A percentile compares a stretch with the other conserved stretches of the same genome.
Evolutionary conservation across 1,140 invertebrate species (phyloP).

Genomic region (Ruditapes philippinarum): DNA sequence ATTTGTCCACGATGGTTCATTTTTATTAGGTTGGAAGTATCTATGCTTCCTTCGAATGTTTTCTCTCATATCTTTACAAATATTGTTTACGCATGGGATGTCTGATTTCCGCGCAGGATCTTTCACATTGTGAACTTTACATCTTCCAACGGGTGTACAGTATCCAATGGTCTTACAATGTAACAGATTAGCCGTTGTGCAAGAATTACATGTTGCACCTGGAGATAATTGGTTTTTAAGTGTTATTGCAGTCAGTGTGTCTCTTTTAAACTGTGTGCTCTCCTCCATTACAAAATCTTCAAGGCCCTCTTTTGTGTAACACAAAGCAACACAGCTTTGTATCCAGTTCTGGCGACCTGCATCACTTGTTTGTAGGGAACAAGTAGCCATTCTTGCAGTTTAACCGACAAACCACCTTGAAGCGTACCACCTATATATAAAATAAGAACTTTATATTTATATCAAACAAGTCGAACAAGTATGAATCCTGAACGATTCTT

Average conservation of each 20-base stretch:
- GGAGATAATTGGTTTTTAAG: not conserved
- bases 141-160: not conserved
- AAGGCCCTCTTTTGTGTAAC: not conserved
- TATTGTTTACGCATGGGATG: not conserved
- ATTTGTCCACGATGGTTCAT: not conserved
- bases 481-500: too few species aligned
- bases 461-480: too few species aligned
- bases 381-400: too few species aligned
- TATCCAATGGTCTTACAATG: not conserved
- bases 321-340: not conserved
- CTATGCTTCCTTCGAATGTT: not conserved
- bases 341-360: not conserved
- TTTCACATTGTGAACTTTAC: not conserved
- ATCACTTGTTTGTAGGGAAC: not conserved
- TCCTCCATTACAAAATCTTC: not conserved
- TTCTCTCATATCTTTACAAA: not conserved
- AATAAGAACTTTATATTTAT: too few species aligned
- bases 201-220: not conserved
- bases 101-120: not conserved
- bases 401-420: too few species aligned
- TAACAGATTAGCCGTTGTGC: not conserved
- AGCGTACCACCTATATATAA: too few species aligned
- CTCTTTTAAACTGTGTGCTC: not conserved
- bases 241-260: not conserved
- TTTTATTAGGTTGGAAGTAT: not conserved